Evolutionary conservation across 2,888 invertebrate species (phyloP), one percentile per base, ranked within the genome.

Genomic region (Myopa testacea): DNA sequence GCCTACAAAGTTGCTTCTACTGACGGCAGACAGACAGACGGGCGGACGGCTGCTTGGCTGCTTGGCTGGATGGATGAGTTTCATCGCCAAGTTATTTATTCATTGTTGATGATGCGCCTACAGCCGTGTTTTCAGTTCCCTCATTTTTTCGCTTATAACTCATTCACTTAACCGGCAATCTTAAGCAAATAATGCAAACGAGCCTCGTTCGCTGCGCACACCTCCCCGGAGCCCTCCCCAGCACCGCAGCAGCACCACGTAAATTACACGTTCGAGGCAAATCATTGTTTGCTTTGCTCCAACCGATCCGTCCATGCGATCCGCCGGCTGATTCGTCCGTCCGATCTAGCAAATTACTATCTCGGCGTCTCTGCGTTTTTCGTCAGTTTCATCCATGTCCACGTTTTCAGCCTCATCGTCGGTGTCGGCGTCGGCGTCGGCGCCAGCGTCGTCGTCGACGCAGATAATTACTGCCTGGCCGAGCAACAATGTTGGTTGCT

Each of bases 361-460:
- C 82, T 82, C 80, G 82, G 82, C 76, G 74, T 82, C 75, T 82
- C 79, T 80, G 79, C 79, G 80, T 82, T 82, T 82, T 82, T 82
- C 82, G 82, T 81, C 81, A 82, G 82, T 80, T 82, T 68, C 69
- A 34, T 34, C 69, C 50, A 26, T 50, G 10, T n/a, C 3, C 14
- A 55, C 55, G 34, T 16, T 37, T 34, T 68, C 68, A n/a, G 19
- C 69, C 58, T 58, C 38, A 45, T 45, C 45, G 63, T 45, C 40
- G 62, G 5, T n/a, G 10, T 58, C 58, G n/a, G 12, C 58, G 7
- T 74, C 52, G 16, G 12, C 52, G 52, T 45, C 52, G 55, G 52
- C 50, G n/a, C n/a, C 7, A 14, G 34, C n/a, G 45, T 71, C 58
- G 34, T 6, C 60, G 60, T 26, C 62, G 73, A 19, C 45, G 63